These are phyloP conservation scores for Cyrtorhinus lividipennis DNA, from an alignment of 1,140 invertebrate species.

Conservation along the genomic window DNA sequence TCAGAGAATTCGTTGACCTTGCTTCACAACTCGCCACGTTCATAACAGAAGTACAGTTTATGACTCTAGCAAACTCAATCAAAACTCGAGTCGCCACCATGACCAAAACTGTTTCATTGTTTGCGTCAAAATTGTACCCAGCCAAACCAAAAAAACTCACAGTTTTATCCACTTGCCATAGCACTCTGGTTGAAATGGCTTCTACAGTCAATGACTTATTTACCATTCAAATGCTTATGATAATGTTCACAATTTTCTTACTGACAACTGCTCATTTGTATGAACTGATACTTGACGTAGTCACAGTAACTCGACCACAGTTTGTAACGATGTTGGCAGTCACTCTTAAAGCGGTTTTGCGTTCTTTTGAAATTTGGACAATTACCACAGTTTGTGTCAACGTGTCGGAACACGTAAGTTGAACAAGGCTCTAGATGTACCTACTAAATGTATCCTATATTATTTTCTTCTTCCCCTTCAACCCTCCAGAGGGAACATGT, in stretches of 20 bases:
- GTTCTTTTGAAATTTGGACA: background rate
- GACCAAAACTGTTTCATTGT: background rate
- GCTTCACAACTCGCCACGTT: background rate
- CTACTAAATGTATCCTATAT: too few relatives aligned
- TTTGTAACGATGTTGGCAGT: background rate
- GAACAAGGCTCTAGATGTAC: too few relatives aligned
- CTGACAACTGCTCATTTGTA: background rate
- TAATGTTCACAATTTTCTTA: constrained; percentile 3
- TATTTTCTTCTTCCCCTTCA: too few relatives aligned
- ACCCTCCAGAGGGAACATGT: too few relatives aligned
- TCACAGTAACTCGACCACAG: background rate
- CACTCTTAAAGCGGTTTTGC: background rate
- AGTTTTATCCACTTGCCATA: background rate
- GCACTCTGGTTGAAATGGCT: background rate
- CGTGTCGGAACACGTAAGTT: background rate
- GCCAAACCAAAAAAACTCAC: background rate
- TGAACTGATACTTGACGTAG: background rate
- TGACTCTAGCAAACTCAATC: background rate
- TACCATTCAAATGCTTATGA: background rate
- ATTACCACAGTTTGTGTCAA: background rate
- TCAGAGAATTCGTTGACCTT: background rate
- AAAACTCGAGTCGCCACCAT: background rate
- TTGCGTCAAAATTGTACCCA: background rate
- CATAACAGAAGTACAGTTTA: background rate
- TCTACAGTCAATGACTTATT: background rate